Percentiles rank a stretch among this genome's conserved stretches.
Evolutionary conservation across 2,797 vertebrate genomes (phyloP).

Genomic region (Galago senegalensis): DNA sequence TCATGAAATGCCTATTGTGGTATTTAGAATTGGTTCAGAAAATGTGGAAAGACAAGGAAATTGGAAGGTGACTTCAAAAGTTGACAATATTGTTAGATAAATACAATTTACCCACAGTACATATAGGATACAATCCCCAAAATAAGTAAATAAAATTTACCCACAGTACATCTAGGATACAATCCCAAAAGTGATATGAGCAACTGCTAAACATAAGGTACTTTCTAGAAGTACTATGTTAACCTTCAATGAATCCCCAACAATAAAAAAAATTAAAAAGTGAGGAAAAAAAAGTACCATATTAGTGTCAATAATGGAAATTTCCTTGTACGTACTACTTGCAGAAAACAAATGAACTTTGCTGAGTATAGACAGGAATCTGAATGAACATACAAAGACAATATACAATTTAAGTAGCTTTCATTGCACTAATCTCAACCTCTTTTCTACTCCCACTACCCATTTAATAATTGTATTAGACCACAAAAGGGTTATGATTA

Average conservation of each 20-base stretch:
- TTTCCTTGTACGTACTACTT: background rate
- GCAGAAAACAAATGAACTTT: background rate
- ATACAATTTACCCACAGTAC: background rate
- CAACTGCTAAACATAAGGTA: background rate
- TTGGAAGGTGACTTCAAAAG: background rate
- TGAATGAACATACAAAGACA: background rate
- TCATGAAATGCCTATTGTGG: background rate
- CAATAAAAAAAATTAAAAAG: too few relatives aligned
- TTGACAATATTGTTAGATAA: background rate
- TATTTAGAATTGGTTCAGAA: background rate
- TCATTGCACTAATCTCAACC: background rate
- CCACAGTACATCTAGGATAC: background rate
- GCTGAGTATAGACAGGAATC: background rate
- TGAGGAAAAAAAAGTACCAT: background rate
- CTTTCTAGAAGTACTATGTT: background rate
- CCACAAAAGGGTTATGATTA: background rate
- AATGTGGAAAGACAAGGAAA: background rate
- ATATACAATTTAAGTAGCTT: background rate
- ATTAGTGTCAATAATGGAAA: background rate
- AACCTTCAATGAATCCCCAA: too few relatives aligned
- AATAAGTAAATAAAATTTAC: background rate
- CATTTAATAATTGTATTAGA: background rate
- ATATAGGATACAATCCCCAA: background rate
- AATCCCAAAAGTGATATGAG: background rate
- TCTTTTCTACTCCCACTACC: background rate